Evolutionary conservation across 2,113 vertebrate species (phyloP), one percentile per base, ranked within the genome.

Genomic region (Baryphthengus martii): DNA sequence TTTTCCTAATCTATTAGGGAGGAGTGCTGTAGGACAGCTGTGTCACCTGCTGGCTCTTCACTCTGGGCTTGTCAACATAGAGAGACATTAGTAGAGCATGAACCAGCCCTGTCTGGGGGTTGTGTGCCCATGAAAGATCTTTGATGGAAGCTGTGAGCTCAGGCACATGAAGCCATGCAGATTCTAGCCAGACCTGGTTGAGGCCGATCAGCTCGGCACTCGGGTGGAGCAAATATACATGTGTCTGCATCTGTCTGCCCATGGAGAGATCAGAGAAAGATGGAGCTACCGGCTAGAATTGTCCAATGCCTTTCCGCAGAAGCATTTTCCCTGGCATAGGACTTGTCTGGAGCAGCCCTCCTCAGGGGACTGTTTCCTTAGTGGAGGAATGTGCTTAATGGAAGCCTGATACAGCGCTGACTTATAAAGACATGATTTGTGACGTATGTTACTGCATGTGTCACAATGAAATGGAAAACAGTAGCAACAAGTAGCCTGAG

Each of bases 241-340:
- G 75, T 62, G 23, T 70, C 72, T 84, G 67, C 80, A 68, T 18
- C 12, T 1, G 0, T 56, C 65, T 1, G 0, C 52, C 65, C 1
- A 0, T 47, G 62, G 21, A 76, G 76, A 61, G 10, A 11, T 47
- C 72, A 80, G 76, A 65, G 19, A 68, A 90, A 21, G 49, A 89
- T 0, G 0, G 16, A 86, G 40, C 29, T 79, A 11, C 33, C 58
- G 47, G 17, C 19, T 37, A 63, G 28, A 1, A 25, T 26, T 91
- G 37, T 58, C 63, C 44, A 65, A 5, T 52, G 78, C 35, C 26
- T 86, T 93, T 80, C 44, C n/a, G 12, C 39, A 89, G 50, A 56
- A 89, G 10, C 16, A 73, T 87, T 95, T 83, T 80, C 49, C 39
- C 44, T 87, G 53, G 71, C 67, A 86, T 19, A 45, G 29, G 44